phyloP scores from a whole-genome alignment of 2,113 vertebrate species.

The Phasianus colchicus region DNA sequence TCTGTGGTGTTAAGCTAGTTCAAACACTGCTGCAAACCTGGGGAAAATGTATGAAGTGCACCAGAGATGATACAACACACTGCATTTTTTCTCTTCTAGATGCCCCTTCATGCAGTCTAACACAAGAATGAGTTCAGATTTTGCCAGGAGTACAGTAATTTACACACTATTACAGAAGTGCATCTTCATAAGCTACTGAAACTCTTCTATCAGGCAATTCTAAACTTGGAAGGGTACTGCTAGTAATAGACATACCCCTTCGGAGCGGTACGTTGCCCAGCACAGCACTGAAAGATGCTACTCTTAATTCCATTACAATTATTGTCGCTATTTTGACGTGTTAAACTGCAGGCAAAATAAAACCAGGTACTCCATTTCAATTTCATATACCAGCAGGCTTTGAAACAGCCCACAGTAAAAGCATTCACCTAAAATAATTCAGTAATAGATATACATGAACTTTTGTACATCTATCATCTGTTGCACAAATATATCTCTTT shows the following conservation, averaged over 20 bases:
- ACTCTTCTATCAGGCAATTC: not conserved
- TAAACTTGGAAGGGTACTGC: not conserved
- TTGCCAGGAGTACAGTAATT: not conserved
- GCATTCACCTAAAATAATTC: not conserved
- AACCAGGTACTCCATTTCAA: not conserved
- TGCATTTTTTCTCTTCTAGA: not conserved
- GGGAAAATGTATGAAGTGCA: not conserved
- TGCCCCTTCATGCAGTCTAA: not conserved
- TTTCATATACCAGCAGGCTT: not conserved
- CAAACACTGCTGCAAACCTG: not conserved
- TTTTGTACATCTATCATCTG: not conserved
- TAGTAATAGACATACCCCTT: rapidly evolving
- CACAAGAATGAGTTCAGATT: not conserved
- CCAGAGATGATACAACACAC: not conserved
- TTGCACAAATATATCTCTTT: constrained; percentile 27
- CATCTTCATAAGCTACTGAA: not conserved
- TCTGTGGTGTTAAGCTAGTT: not conserved
- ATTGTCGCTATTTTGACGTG: not conserved
- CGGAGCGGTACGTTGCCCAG: not conserved
- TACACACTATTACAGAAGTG: not conserved
- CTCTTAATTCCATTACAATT: not conserved
- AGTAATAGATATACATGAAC: not conserved
- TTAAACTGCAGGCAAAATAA: not conserved
- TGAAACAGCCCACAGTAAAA: not conserved
- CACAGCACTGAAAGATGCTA: not conserved